These are phyloP conservation scores for Anaspis maculata DNA, from an alignment of 2,888 invertebrate species.

Conservation along the genomic window DNA sequence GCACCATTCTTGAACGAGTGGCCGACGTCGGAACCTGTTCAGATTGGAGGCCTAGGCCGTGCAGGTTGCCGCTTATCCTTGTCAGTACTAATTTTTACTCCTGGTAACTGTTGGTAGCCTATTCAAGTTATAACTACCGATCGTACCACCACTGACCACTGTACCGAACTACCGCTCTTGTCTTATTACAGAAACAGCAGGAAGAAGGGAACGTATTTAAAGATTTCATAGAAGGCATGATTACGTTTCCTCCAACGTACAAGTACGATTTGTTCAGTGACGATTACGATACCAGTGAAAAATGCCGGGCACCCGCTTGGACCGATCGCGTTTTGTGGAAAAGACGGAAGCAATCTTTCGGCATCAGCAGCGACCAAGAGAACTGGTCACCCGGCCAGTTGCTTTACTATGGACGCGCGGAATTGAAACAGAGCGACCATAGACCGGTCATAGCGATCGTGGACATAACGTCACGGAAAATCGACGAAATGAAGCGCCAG, in stretches of 20 bases:
- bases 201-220: conserved; percentile 78
- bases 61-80: too few species aligned
- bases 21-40: too few species aligned
- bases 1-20: too few species aligned
- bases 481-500: conserved; percentile 69
- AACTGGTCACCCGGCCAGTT: conserved; percentile 69
- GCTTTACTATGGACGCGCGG: conserved; percentile 85
- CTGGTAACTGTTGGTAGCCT: too few species aligned
- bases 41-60: too few species aligned
- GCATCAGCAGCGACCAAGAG: conserved; percentile 50
- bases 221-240: conserved; percentile 86
- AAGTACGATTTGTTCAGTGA: conserved; percentile 98
- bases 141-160: too few species aligned
- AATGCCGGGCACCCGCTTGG: conserved; percentile 95
- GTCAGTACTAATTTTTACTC: too few species aligned
- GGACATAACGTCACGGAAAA: conserved; percentile 76
- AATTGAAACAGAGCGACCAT: conserved; percentile 96
- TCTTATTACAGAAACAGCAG: conserved; percentile 54
- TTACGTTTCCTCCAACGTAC: conserved; percentile 92
- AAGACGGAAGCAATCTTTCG: conserved; percentile 64
- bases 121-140: too few species aligned
- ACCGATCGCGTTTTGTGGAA: conserved; percentile 97
- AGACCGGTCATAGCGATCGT: conserved; percentile 90
- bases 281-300: conserved; percentile 98
- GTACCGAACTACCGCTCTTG: too few species aligned